Evolutionary conservation across 2,797 vertebrate species (phyloP), one percentile per base, ranked within the genome.

Genomic region (Lacerta viridis): DNA sequence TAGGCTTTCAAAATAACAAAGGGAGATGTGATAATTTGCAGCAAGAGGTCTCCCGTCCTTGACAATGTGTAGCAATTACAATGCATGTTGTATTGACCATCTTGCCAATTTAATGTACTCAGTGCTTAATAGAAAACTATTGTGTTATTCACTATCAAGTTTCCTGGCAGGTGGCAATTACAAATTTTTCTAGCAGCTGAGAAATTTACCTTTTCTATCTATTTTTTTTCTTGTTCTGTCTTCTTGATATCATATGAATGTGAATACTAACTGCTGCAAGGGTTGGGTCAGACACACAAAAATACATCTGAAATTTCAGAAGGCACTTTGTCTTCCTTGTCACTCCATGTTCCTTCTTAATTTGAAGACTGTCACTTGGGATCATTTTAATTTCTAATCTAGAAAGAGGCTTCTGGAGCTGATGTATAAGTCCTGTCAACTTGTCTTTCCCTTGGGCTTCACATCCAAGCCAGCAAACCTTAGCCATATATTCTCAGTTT

Each of bases 161-260:
- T 83, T 83, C n/a, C n/a, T 64, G 29, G 29, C 55, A 64, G 55
- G 72, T 85, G 55, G 55, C 72, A 76, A 64, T 85, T 85, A 74
- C 25, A 83, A 76, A 64, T 43, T 64, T 41, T 25, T 9, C 7
- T 13, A 61, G 39, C n/a, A 74, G 36, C 68, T 61, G 36, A 15
- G 27, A 61, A 75, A 17, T 33, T 61, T 27, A 20, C 23, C 20
- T 75, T 75, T 25, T 43, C 10, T n/a, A 4, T 66, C 79, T n/a
- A 6, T 18, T 87, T 50, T 66, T 33, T 33, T 43, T 83, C 23
- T 29, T 68, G 59, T 50, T 66, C 43, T 66, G 1, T 29, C n/a
- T 9, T 27, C 33, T 39, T 64, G 23, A 55, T 78, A 55, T 23
- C 46, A n/a, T 59, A 69, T 69, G 36, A 71, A 61, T 69, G 6